Evolutionary conservation across 2,797 vertebrate species (phyloP), one percentile per base, ranked within the genome.

Genomic region (Valencia hispanica): DNA sequence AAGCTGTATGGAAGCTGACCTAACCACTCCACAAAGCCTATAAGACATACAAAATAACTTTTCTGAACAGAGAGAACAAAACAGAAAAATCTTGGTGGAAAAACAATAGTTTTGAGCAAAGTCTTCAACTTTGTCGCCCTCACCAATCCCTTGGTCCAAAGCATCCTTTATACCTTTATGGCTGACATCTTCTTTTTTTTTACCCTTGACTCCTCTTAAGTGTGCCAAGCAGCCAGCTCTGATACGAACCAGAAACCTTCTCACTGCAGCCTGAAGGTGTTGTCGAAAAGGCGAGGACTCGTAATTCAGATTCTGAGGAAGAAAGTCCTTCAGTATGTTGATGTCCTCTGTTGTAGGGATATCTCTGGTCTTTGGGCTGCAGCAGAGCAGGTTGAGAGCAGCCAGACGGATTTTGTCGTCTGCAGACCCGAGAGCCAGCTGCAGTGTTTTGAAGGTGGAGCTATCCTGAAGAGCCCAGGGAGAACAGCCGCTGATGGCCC

Each of bases 271-370:
- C 85, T 98, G 96, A 74, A 98, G 94, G 80, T 97, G 96, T 81
- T 98, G 97, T 41, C 97, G 96, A 80, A 98, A 98, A 0, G 96
- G 93, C 0, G 97, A 96, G 0, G 96, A 97, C 78, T 96, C 95
- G 0, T 95, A 95, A 83, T 96, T 97, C 17, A 98, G 91, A 92
- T 97, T 98, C 79, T 96, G 93, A 18, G 95, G 95, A 79, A 98
- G 89, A 72, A 97, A 97, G 41, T 45, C 84, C 83, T 22, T 95
- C 83, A 97, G 91, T 10, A 95, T 72, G 0, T 0, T 65, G 77
- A 96, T 36, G 84, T 98, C 97, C 2, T 86, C 82, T 0, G 57
- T 4, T 0, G 80, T 93, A 0, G 96, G 95, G 17, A 91, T 82
- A 74, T 91, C 96, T 79, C 89, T 97, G 82, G 95, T 96, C 84